These are phyloP conservation scores for Agrochola lychnidis DNA, from an alignment of 2,888 invertebrate genomes.

Conservation along the genomic window DNA sequence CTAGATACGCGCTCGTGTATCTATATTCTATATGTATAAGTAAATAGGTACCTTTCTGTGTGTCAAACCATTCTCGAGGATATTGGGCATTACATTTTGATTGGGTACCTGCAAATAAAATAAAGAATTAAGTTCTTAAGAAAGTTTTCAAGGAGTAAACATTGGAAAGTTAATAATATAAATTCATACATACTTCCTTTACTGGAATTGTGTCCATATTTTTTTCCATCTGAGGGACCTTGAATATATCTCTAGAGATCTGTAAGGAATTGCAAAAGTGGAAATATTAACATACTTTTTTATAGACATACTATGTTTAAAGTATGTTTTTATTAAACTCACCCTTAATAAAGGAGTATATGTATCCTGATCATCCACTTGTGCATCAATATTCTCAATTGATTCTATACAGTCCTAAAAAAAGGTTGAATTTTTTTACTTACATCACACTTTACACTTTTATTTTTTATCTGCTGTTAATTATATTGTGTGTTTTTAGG, in stretches of 20 bases:
- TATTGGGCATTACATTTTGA: neutral
- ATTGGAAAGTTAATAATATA: neutral
- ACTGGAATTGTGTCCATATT: neutral
- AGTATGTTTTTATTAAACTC: neutral
- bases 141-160: neutral
- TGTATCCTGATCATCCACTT: neutral
- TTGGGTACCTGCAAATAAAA: neutral
- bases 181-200: neutral
- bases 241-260: constrained; percentile 5
- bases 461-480: too few species aligned
- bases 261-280: neutral
- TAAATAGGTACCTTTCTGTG: neutral
- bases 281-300: neutral
- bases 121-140: neutral
- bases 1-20: neutral
- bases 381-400: constrained; percentile 5
- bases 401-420: constrained; percentile 5
- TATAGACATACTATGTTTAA: too few species aligned
- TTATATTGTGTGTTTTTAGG: too few species aligned
- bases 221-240: neutral
- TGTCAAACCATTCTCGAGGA: neutral
- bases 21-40: neutral
- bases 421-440: neutral
- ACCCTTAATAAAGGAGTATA: constrained; percentile 5
- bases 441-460: too few species aligned